Conservation (phyloP, 1,140 invertebrate species). For the Lucilia cuprina region DNA sequence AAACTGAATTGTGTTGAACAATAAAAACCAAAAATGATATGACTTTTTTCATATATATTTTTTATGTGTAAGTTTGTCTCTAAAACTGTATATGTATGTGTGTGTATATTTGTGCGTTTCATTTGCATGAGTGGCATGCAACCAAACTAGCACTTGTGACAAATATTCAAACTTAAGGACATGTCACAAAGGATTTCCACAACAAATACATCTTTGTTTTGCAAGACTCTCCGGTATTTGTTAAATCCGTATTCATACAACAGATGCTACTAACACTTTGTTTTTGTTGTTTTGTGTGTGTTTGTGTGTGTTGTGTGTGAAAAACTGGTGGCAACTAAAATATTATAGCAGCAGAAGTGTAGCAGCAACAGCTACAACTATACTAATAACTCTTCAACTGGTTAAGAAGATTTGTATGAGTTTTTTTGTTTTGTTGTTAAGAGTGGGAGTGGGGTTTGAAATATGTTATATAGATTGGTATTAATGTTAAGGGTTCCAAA, state of each 20-base stretch:
- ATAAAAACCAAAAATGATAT: neutral
- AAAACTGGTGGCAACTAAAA: neutral
- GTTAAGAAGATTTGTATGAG: neutral
- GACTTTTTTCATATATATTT: neutral
- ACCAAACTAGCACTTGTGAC: slow-evolving; percentile 24
- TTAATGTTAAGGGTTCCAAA: neutral
- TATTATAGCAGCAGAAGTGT: neutral
- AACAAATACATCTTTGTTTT: slow-evolving; percentile 20
- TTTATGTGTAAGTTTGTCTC: neutral
- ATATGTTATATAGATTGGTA: neutral
- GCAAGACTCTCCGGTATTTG: slow-evolving; percentile 14
- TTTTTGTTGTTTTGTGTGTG: too few species aligned
- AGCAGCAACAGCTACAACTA: neutral
- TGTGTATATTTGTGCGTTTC: neutral
- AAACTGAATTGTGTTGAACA: slow-evolving; percentile 16
- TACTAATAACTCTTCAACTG: neutral
- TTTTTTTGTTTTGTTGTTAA: too few species aligned
- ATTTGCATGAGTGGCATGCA: neutral
- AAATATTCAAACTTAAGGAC: slow-evolving; percentile 33
- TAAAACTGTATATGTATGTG: neutral
- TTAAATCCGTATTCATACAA: slow-evolving; percentile 14
- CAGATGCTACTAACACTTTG: slow-evolving; percentile 23
- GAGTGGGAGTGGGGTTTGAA: too few species aligned
- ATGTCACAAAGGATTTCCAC: slow-evolving; percentile 34
- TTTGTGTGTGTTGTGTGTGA: too few species aligned